phyloP scores from a whole-genome alignment of 2,888 invertebrate species.

The Drosophila pegasa region DNA sequence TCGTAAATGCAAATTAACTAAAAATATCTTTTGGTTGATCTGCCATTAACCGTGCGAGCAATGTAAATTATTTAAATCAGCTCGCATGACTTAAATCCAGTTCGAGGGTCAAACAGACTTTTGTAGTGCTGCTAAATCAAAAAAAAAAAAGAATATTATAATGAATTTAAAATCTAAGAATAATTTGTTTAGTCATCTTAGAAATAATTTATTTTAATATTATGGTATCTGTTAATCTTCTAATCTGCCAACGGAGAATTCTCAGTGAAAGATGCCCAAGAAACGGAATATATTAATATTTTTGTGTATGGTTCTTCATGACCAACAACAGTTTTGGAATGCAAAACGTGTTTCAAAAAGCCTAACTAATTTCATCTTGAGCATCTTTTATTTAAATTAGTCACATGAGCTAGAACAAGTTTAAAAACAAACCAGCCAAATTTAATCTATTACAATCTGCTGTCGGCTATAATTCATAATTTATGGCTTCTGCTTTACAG shows the following conservation, averaged over 20 bases:
- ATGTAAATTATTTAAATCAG: neutral
- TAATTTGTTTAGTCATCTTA: neutral
- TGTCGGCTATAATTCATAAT: conserved; percentile 19
- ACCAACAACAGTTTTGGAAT: conserved; percentile 35
- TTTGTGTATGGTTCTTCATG: neutral
- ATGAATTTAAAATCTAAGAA: neutral
- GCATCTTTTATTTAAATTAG: conserved; percentile 42
- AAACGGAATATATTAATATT: conserved; percentile 2
- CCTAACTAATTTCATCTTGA: conserved; percentile 24
- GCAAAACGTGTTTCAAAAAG: conserved; percentile 46
- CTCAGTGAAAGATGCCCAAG: conserved; percentile 24
- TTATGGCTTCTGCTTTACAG: conserved; percentile 21
- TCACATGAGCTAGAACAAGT: conserved; percentile 45
- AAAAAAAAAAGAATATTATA: neutral
- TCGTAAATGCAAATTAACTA: conserved; percentile 13
- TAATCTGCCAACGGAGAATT: neutral
- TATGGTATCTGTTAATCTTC: neutral
- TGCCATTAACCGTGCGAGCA: neutral
- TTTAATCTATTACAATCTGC: conserved; percentile 37
- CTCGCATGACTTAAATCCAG: neutral
- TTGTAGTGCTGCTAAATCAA: neutral
- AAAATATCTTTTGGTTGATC: conserved; percentile 1
- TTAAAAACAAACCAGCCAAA: conserved; percentile 24
- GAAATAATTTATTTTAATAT: conserved; percentile 27
- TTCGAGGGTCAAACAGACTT: neutral